phyloP scores from a whole-genome alignment of 2,888 invertebrate genomes.

The Lutraria lutraria region DNA sequence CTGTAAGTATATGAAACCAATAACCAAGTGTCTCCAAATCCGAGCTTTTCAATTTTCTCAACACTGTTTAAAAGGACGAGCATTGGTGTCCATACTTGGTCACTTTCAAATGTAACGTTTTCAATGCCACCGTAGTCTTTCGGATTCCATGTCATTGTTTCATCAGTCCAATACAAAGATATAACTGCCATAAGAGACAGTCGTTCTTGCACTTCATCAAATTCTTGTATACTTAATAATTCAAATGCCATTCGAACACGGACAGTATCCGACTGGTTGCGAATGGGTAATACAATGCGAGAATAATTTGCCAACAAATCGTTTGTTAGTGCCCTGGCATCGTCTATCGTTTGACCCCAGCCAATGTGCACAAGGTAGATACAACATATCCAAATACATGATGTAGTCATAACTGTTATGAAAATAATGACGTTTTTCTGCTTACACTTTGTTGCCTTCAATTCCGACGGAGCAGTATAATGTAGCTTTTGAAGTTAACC shows the following conservation, averaged over 20 bases:
- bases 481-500: no score
- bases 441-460: no score
- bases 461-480: no score
- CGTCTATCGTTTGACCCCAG: neutral
- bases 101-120: slow-evolving; percentile 32
- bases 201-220: slow-evolving; percentile 67
- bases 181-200: slow-evolving; percentile 59
- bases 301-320: slow-evolving; percentile 35
- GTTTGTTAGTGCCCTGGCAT: neutral
- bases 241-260: slow-evolving; percentile 35
- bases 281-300: slow-evolving; percentile 48
- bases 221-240: slow-evolving; percentile 58
- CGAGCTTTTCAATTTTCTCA: slow-evolving; percentile 27
- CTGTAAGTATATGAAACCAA: neutral
- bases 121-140: slow-evolving; percentile 34
- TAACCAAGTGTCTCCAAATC: slow-evolving; percentile 36
- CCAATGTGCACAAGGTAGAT: neutral
- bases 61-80: slow-evolving; percentile 50
- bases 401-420: neutral
- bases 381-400: neutral
- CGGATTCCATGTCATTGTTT: slow-evolving; percentile 56
- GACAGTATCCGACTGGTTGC: slow-evolving; percentile 37
- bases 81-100: slow-evolving; percentile 64
- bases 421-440: no score
- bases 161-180: slow-evolving; percentile 59